Evolutionary conservation across 2,113 vertebrate genomes (phyloP).

Genomic region (Ascaphus truei): DNA sequence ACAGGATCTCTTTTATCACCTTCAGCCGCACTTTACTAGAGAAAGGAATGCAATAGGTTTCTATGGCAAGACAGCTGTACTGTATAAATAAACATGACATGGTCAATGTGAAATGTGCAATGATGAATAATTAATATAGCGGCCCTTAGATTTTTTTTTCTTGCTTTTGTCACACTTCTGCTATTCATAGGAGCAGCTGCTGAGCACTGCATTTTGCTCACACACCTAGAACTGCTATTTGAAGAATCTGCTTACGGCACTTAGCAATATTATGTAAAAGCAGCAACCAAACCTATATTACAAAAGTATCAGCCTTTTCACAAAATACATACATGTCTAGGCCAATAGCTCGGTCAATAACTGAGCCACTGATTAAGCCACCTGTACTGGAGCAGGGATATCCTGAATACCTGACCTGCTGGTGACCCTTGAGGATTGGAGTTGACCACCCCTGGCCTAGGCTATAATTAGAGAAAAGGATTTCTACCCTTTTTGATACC

Average conservation of each 20-base stretch:
- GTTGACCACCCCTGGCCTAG: no score
- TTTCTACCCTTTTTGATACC: no score
- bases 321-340: neutral
- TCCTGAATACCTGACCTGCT: no score
- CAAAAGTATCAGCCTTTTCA: neutral
- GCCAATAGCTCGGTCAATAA: neutral
- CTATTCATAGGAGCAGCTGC: neutral
- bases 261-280: neutral
- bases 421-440: no score
- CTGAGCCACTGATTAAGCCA: no score
- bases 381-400: no score
- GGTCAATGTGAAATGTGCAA: neutral
- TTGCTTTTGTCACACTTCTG: constrained; percentile 15
- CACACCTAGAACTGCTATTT: constrained; percentile 2
- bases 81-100: constrained; percentile 14
- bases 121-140: constrained; percentile 17
- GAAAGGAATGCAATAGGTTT: neutral
- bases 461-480: no score
- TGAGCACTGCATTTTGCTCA: neutral
- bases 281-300: no score
- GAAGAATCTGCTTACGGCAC: constrained; percentile 2
- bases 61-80: constrained; percentile 1
- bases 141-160: constrained; percentile 11
- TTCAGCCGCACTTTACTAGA: no score
- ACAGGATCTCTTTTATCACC: no score